Evolutionary conservation across 2,797 vertebrate genomes (phyloP).

Genomic region (Cygnus olor): DNA sequence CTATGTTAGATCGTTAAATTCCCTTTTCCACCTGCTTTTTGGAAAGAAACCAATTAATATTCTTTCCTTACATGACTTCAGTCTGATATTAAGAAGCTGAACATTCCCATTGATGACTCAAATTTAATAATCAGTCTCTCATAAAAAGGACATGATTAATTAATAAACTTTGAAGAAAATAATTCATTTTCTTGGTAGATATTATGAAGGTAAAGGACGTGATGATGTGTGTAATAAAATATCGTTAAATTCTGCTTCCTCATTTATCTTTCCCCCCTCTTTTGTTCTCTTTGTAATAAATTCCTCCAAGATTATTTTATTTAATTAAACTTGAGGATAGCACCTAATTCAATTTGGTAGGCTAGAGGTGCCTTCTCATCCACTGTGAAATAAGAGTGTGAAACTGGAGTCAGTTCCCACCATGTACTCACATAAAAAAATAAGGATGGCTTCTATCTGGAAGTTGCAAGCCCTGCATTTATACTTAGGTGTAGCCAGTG

Average conservation of each 20-base stretch:
- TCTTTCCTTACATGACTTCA: conserved; percentile 69
- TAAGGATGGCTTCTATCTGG: neutral
- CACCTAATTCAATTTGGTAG: conserved; percentile 56
- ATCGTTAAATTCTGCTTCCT: conserved; percentile 64
- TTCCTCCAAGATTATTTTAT: conserved; percentile 74
- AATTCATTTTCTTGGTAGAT: conserved; percentile 62
- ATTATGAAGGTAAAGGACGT: conserved; percentile 50
- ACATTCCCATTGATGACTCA: conserved; percentile 61
- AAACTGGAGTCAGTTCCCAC: neutral
- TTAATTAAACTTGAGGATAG: conserved; percentile 68
- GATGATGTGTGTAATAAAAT: conserved; percentile 65
- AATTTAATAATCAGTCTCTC: conserved; percentile 73
- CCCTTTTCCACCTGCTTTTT: conserved; percentile 34
- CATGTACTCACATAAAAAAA: neutral
- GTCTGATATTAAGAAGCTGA: conserved; percentile 61
- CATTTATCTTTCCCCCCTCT: conserved; percentile 56
- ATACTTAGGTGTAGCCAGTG: neutral
- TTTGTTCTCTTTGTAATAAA: conserved; percentile 66
- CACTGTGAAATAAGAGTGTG: neutral
- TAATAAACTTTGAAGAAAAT: conserved; percentile 76
- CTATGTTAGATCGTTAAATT: conserved; percentile 46
- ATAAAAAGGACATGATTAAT: conserved; percentile 75
- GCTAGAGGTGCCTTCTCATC: neutral
- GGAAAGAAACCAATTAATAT: conserved; percentile 58
- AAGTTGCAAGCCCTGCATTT: neutral